Conservation (phyloP, 2,797 vertebrate species). For the Neomorphus geoffroyi region DNA sequence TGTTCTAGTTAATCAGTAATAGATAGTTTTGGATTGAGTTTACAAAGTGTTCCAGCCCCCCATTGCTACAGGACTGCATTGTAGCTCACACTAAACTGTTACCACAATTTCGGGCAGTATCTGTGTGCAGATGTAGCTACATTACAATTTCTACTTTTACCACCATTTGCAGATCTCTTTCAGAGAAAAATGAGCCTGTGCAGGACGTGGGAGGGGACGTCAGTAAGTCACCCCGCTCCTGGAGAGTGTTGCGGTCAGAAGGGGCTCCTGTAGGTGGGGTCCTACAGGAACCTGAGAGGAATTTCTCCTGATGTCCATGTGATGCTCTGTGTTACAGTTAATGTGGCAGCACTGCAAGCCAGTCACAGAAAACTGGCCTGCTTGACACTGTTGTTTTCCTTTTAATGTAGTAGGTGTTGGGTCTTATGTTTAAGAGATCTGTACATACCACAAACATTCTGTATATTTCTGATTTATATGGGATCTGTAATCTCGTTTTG, state of each 20-base stretch:
- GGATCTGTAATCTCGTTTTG: neutral
- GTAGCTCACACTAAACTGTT: accelerated
- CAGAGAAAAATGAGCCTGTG: neutral
- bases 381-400: neutral
- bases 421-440: neutral
- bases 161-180: neutral
- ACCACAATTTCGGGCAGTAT: neutral
- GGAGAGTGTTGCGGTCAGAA: neutral
- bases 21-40: neutral
- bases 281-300: accelerated
- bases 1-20: neutral
- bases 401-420: neutral
- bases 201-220: neutral
- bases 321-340: neutral
- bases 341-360: neutral
- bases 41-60: neutral
- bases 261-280: neutral
- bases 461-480: neutral
- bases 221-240: neutral
- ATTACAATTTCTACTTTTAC: accelerated
- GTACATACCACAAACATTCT: accelerated
- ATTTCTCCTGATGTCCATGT: neutral
- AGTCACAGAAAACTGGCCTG: neutral
- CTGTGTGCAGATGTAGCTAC: accelerated
- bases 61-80: neutral